A percentile compares a stretch with the other conserved stretches of the same genome.
Conservation (phyloP, 2,797 vertebrate genomes). For the Liparis tanakae region DNA sequence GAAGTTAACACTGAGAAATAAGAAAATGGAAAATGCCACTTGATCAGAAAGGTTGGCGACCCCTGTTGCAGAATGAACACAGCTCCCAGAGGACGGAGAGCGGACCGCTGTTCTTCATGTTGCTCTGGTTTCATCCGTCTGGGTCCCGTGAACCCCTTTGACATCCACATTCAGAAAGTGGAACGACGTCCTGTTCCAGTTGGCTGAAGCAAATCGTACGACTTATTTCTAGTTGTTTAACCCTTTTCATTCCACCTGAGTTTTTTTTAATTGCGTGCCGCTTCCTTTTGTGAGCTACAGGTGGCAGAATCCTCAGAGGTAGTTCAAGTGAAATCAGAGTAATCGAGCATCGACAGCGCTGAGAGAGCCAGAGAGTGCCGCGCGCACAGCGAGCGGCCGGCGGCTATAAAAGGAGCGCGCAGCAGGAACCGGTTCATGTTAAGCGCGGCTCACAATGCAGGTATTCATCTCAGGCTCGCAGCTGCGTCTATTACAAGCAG, state of each 20-base stretch:
- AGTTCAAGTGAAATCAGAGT: constrained; percentile 31
- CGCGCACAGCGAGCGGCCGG: background rate
- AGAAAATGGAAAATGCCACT: background rate
- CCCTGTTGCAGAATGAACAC: background rate
- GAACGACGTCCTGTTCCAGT: background rate
- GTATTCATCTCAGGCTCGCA: constrained; percentile 19
- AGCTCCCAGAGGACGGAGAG: background rate
- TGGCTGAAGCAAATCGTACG: background rate
- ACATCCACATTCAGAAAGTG: background rate
- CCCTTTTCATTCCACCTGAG: background rate
- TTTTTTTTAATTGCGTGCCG: background rate
- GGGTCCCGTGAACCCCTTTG: background rate
- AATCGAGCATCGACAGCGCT: constrained; percentile 33
- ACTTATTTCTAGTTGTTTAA: constrained; percentile 3
- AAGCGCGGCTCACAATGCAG: background rate
- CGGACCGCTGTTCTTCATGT: background rate
- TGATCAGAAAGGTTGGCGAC: background rate
- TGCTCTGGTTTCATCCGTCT: background rate
- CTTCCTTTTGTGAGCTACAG: background rate
- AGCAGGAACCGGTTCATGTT: constrained; percentile 4
- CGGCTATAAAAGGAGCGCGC: background rate
- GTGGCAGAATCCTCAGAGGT: constrained; percentile 11
- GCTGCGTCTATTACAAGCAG: constrained; percentile 15
- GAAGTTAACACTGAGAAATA: background rate
- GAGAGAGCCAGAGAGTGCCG: background rate